Conservation (phyloP, 2,113 vertebrate species). For the Burhinus oedicnemus region DNA sequence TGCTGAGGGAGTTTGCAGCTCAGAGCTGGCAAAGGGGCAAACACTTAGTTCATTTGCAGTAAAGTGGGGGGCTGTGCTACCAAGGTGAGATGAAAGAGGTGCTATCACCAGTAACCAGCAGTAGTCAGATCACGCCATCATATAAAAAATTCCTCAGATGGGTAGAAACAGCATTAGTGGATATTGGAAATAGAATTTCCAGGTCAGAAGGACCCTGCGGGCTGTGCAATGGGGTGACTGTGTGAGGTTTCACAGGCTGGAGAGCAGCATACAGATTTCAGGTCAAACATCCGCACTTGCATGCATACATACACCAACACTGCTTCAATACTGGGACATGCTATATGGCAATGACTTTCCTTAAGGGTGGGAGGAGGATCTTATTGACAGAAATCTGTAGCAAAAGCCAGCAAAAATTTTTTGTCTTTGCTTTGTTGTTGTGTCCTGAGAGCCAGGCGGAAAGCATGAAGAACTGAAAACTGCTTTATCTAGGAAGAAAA, state of each 20-base stretch:
- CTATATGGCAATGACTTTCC: background rate
- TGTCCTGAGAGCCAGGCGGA: background rate
- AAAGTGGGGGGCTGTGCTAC: background rate
- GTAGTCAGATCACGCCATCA: background rate
- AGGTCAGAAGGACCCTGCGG: background rate
- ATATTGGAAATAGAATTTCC: background rate
- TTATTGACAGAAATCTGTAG: background rate
- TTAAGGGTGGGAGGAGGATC: background rate
- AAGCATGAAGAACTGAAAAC: background rate
- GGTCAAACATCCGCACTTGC: background rate
- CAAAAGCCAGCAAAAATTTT: background rate
- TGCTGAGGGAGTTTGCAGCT: background rate
- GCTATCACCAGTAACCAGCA: background rate
- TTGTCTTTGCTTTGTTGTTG: background rate
- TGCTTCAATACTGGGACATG: background rate
- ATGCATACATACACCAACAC: rapidly evolving
- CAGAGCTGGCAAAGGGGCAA: background rate
- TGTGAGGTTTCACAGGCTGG: background rate
- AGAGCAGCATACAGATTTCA: background rate
- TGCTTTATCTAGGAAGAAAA: background rate
- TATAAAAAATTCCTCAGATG: background rate
- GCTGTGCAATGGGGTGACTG: background rate
- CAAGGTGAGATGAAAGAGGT: background rate
- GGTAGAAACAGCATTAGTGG: background rate
- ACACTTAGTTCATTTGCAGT: background rate